Conservation (phyloP, 1,140 invertebrate genomes). For the Gonioctena quinquepunctata region DNA sequence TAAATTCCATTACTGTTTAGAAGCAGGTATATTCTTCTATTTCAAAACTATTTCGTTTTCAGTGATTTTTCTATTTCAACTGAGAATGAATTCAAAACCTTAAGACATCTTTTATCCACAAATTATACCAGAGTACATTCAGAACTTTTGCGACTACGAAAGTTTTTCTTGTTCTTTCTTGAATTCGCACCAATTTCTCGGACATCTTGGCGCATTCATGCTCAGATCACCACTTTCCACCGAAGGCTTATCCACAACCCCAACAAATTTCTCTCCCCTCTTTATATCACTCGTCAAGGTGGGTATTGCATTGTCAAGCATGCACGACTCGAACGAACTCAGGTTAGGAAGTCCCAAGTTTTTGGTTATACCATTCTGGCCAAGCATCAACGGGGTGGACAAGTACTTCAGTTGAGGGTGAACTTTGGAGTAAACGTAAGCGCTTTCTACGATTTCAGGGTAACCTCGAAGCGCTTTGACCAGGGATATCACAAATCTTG, state of each 20-base stretch:
- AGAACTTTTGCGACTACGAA: no score
- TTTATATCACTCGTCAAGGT: slow-evolving; percentile 59
- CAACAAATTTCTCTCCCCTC: slow-evolving; percentile 37
- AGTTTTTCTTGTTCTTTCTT: neutral
- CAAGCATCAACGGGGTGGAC: slow-evolving; percentile 54
- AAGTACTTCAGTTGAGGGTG: slow-evolving; percentile 57
- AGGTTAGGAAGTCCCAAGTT: slow-evolving; percentile 62
- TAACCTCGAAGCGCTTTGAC: slow-evolving; percentile 59
- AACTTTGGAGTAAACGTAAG: slow-evolving; percentile 58
- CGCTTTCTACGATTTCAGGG: slow-evolving; percentile 59
- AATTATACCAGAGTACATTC: no score
- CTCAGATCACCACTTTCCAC: slow-evolving; percentile 39
- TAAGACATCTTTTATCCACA: no score
- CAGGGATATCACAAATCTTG: slow-evolving; percentile 63
- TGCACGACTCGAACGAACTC: slow-evolving; percentile 60
- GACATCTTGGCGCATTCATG: slow-evolving; percentile 24
- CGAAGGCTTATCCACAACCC: slow-evolving; percentile 27
- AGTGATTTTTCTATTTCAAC: no score
- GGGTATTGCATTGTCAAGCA: slow-evolving; percentile 58
- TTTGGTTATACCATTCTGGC: slow-evolving; percentile 57
- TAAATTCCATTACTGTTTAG: no score
- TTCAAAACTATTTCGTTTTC: no score
- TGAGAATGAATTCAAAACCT: no score
- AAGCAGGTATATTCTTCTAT: no score
- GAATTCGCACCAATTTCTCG: slow-evolving; percentile 25